phyloP scores from a whole-genome alignment of 2,797 vertebrate species.

The Lepus townsendii region DNA sequence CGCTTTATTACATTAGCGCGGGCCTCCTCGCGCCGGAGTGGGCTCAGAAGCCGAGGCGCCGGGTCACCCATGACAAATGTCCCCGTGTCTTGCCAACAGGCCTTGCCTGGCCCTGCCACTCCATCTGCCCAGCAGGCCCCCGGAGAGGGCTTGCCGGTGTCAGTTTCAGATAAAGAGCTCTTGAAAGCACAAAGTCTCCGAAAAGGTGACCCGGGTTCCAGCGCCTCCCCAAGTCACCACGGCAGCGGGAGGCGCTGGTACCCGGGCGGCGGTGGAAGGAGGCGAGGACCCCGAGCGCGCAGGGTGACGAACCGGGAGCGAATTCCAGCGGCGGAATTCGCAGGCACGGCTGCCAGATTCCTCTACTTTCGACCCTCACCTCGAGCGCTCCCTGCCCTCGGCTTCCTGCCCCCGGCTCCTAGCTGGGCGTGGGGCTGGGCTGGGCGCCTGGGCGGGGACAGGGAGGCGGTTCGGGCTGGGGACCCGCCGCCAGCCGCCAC shows the following conservation, averaged over 20 bases:
- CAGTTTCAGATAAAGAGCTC: conserved; percentile 87
- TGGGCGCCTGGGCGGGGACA: accelerated
- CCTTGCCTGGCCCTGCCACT: conserved; percentile 87
- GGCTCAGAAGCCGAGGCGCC: conserved; percentile 89
- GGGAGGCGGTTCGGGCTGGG: background rate
- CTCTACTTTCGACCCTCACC: background rate
- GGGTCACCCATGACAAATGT: conserved; percentile 92
- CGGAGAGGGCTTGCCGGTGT: conserved; percentile 88
- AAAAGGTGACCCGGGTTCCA: background rate
- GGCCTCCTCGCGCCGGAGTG: conserved; percentile 86
- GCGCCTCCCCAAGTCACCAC: background rate
- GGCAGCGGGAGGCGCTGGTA: accelerated
- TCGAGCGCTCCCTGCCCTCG: accelerated
- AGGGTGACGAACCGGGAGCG: background rate
- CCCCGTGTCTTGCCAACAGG: conserved; percentile 89
- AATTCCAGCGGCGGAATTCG: background rate
- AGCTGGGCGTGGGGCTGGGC: accelerated
- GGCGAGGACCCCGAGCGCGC: accelerated
- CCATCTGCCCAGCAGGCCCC: conserved; percentile 89
- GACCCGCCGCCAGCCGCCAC: background rate
- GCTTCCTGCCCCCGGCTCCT: accelerated
- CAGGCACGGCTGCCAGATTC: too few relatives aligned
- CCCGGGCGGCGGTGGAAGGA: accelerated
- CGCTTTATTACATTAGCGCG: conserved; percentile 90
- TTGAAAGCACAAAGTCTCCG: conserved; percentile 78